phyloP scores from a whole-genome alignment of 1,140 invertebrate genomes.

The Drosophila carrolli region DNA sequence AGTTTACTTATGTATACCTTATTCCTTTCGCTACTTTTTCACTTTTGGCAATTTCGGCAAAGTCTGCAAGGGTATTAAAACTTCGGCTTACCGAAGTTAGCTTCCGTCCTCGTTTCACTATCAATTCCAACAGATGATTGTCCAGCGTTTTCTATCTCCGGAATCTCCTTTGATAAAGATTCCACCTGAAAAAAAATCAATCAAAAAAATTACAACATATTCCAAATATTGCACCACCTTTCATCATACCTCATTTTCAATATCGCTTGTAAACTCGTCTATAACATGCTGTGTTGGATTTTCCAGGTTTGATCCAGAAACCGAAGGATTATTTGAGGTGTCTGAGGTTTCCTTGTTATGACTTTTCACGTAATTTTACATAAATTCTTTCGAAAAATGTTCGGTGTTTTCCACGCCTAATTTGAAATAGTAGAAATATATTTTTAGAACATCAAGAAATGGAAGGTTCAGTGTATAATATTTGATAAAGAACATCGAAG shows the following conservation, averaged over 20 bases:
- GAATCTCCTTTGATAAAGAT: too few relatives aligned
- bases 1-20: too few relatives aligned
- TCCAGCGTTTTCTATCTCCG: too few relatives aligned
- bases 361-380: neutral
- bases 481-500: neutral
- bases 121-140: too few relatives aligned
- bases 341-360: neutral
- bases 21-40: too few relatives aligned
- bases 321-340: neutral
- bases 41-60: too few relatives aligned
- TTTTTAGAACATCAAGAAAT: neutral
- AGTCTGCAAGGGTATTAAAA: too few relatives aligned
- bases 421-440: neutral
- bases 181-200: too few relatives aligned
- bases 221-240: neutral
- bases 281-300: neutral
- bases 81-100: too few relatives aligned
- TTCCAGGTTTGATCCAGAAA: neutral
- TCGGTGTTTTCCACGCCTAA: neutral
- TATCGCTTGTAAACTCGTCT: neutral
- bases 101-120: too few relatives aligned
- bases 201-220: too few relatives aligned
- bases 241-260: slow-evolving; percentile 1
- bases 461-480: neutral
- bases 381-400: neutral